Percentiles rank a stretch among this genome's conserved stretches.
phyloP scores from a whole-genome alignment of 2,888 invertebrate genomes.

The Drosophila imparisetae region DNA sequence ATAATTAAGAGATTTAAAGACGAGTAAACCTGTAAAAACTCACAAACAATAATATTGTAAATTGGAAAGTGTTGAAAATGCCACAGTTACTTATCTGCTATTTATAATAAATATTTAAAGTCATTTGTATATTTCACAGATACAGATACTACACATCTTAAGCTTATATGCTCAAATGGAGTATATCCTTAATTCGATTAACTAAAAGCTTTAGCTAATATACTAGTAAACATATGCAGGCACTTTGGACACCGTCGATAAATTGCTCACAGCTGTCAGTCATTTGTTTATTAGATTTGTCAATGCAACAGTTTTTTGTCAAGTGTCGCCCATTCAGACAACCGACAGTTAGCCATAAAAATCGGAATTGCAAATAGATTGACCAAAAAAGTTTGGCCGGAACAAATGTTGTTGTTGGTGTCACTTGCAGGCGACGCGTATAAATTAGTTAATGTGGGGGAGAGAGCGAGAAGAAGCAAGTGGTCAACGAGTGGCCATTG shows the following conservation, averaged over 20 bases:
- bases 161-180: background rate
- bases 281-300: conserved; percentile 79
- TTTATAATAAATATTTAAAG: background rate
- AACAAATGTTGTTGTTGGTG: conserved; percentile 70
- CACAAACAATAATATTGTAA: background rate
- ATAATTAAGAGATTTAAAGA: fast-evolving
- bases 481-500: conserved; percentile 60
- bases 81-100: background rate
- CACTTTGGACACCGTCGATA: conserved; percentile 29
- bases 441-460: conserved; percentile 75
- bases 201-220: conserved; percentile 42
- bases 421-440: conserved; percentile 81
- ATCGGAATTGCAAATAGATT: conserved; percentile 73
- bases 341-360: conserved; percentile 52
- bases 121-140: background rate
- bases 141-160: background rate
- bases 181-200: conserved; percentile 27
- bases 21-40: background rate
- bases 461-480: conserved; percentile 9
- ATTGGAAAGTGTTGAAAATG: background rate
- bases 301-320: conserved; percentile 66
- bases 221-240: conserved; percentile 25
- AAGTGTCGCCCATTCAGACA: conserved; percentile 25
- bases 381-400: conserved; percentile 43
- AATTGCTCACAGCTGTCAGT: conserved; percentile 56